Conservation (phyloP, 53 echinoderm and acorn worm genomes). For the Zoroaster sp. region DNA sequence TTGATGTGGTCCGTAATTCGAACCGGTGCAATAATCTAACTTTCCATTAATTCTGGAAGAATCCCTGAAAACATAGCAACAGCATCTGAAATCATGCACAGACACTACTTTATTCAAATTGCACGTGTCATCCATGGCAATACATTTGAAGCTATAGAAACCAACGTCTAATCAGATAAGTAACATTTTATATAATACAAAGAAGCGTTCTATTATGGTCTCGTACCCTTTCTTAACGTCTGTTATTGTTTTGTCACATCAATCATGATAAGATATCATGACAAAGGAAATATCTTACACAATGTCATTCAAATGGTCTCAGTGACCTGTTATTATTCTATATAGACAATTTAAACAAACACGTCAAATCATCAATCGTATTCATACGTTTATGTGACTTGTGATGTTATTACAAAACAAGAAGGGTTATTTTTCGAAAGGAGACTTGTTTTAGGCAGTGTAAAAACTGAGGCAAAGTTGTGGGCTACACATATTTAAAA, state of each 20-base stretch:
- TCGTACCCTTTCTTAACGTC: neutral
- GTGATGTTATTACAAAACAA: no score
- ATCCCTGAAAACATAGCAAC: no score
- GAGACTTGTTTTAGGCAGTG: no score
- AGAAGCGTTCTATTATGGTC: neutral
- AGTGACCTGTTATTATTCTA: no score
- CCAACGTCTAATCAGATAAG: neutral
- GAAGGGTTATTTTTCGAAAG: no score
- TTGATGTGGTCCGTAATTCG: neutral
- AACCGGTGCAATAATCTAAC: neutral
- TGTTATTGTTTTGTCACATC: neutral
- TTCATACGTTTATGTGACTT: no score
- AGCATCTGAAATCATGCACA: neutral
- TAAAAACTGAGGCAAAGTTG: no score
- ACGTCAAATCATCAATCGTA: no score
- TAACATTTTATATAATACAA: neutral
- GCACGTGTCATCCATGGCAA: neutral
- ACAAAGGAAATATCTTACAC: no score
- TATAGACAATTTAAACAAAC: no score
- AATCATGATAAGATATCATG: neutral
- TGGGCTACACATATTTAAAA: no score
- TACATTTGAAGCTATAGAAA: neutral
- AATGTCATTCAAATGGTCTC: no score
- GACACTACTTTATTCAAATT: neutral
- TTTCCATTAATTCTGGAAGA: neutral